Evolutionary conservation across 2,888 invertebrate genomes (phyloP).

Genomic region (Drosophila stalkeri): DNA sequence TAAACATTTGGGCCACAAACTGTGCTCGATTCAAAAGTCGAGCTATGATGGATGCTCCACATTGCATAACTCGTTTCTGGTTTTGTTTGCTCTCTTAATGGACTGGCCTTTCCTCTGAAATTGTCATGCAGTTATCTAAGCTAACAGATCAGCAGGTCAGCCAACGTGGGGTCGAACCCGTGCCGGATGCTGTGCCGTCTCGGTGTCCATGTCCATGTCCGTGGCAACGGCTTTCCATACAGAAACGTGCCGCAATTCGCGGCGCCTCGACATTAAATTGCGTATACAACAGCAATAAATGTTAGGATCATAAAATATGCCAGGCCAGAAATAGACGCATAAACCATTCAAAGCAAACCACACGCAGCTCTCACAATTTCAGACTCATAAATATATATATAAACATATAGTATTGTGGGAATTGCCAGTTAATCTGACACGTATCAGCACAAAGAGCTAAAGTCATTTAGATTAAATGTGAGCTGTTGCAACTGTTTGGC

Average conservation of each 20-base stretch:
- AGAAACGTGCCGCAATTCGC: constrained; percentile 53
- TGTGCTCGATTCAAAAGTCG: constrained; percentile 26
- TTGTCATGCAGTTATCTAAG: constrained; percentile 52
- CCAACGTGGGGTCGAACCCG: not conserved
- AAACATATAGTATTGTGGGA: constrained; percentile 11
- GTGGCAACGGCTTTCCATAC: constrained; percentile 17
- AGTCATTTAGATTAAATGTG: not conserved
- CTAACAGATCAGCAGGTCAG: constrained; percentile 52
- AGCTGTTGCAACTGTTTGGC: not conserved
- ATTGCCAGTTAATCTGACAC: constrained; percentile 54
- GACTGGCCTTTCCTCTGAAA: constrained; percentile 45
- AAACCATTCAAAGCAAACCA: constrained; percentile 25
- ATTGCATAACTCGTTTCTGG: constrained; percentile 59
- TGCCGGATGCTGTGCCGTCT: constrained; percentile 30
- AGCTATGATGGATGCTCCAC: constrained; percentile 29
- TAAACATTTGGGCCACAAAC: constrained; percentile 42
- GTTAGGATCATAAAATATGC: constrained; percentile 9
- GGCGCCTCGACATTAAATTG: constrained; percentile 18
- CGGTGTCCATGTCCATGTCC: not conserved
- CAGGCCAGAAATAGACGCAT: constrained; percentile 30
- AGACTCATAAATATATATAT: constrained; percentile 20
- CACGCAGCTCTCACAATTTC: constrained; percentile 14
- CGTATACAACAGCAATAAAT: constrained; percentile 10
- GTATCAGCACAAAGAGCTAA: constrained; percentile 33
- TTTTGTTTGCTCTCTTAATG: constrained; percentile 42